Percentiles rank a stretch among this genome's conserved stretches.
Conservation (phyloP, 2,113 vertebrate species). For the Notechis scutatus region DNA sequence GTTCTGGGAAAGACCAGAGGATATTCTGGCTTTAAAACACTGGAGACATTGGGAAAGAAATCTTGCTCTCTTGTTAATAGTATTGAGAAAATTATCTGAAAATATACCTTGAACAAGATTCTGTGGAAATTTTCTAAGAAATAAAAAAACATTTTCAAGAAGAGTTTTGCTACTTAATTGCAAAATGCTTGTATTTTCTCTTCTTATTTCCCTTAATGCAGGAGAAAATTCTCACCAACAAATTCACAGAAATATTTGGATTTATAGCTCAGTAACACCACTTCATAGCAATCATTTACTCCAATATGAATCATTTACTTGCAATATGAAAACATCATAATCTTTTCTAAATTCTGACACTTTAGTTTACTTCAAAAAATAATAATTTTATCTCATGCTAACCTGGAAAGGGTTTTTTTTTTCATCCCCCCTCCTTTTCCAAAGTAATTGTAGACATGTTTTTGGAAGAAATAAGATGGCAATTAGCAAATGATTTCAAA, state of each 20-base stretch:
- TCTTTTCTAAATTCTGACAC: constrained; percentile 21
- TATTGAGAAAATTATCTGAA: background rate
- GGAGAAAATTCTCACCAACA: background rate
- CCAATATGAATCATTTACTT: too few species aligned
- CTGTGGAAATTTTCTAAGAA: constrained; percentile 1
- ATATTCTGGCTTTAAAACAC: constrained; percentile 33
- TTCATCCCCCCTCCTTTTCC: background rate
- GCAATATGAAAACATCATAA: background rate
- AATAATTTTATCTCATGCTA: constrained; percentile 31
- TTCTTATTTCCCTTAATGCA: background rate
- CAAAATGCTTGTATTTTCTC: background rate
- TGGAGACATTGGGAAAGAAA: background rate
- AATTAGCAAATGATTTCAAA: constrained; percentile 46
- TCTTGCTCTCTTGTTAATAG: constrained; percentile 1
- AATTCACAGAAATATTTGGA: background rate
- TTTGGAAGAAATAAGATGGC: constrained; percentile 47
- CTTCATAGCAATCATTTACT: background rate
- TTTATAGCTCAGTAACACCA: background rate
- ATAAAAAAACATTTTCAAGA: background rate
- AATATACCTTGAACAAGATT: constrained; percentile 24
- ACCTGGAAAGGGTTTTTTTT: constrained; percentile 25
- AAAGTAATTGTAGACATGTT: constrained; percentile 46
- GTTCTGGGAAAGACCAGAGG: constrained; percentile 7
- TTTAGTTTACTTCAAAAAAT: constrained; percentile 54
- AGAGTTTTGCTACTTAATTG: background rate